These are phyloP conservation scores for Hirundichthys speculiger DNA, from an alignment of 2,113 vertebrate genomes.

Conservation along the genomic window DNA sequence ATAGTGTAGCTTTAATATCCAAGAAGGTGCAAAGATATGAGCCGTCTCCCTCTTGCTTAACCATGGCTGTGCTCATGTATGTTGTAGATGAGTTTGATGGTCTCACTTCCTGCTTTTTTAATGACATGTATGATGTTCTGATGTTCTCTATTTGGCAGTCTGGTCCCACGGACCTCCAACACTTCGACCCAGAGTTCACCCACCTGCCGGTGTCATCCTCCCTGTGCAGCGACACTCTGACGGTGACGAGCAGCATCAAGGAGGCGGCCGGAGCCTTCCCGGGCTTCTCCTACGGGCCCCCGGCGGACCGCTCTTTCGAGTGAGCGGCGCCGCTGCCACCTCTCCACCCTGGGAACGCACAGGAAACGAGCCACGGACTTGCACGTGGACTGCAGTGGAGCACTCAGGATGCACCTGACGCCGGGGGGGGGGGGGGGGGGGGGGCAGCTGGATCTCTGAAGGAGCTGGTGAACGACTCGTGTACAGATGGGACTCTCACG, in stretches of 20 bases:
- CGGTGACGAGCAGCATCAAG: constrained; percentile 77
- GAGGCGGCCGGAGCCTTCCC: constrained; percentile 84
- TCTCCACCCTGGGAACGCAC: neutral
- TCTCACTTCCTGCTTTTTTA: too few species aligned
- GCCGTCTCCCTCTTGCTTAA: too few species aligned
- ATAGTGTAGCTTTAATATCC: too few species aligned
- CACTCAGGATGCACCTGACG: too few species aligned
- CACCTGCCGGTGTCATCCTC: constrained; percentile 82
- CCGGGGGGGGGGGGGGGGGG: too few species aligned
- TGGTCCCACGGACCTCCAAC: constrained; percentile 81
- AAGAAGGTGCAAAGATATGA: too few species aligned
- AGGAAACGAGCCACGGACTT: constrained; percentile 5
- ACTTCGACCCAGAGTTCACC: constrained; percentile 86
- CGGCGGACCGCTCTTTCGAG: constrained; percentile 69
- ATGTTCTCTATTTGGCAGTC: constrained; percentile 55
- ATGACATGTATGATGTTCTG: neutral
- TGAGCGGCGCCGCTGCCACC: constrained; percentile 42
- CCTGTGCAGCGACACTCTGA: constrained; percentile 72
- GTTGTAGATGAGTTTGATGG: too few species aligned
- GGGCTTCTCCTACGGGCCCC: constrained; percentile 84
- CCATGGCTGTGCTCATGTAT: too few species aligned
- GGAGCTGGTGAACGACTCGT: constrained; percentile 25
- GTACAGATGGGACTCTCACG: constrained; percentile 22
- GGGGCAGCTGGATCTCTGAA: neutral
- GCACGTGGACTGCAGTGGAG: constrained; percentile 16